Evolutionary conservation across 1,140 invertebrate genomes (phyloP).

Genomic region (Scaptomyza montana): DNA sequence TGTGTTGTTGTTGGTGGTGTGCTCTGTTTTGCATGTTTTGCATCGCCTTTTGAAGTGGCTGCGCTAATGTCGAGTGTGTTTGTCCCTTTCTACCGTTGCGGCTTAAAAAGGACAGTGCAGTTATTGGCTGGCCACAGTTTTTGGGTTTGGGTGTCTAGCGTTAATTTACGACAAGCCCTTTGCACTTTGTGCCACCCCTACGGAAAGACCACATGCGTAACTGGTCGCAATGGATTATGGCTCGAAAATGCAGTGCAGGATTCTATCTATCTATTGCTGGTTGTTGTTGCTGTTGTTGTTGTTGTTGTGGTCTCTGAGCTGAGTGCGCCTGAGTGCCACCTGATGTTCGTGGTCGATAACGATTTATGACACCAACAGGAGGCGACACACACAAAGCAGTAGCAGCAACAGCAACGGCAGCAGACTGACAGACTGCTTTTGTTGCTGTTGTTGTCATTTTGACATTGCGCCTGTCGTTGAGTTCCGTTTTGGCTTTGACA

Average conservation of each 20-base stretch:
- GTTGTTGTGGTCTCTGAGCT: constrained; percentile 40
- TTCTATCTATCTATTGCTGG: constrained; percentile 2
- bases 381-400: constrained; percentile 25
- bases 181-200: constrained; percentile 19
- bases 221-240: constrained; percentile 53
- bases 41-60: constrained; percentile 56
- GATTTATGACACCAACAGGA: constrained; percentile 77
- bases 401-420: constrained; percentile 43
- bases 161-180: constrained; percentile 79
- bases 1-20: constrained; percentile 30
- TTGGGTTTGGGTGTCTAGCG: constrained; percentile 45
- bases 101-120: constrained; percentile 3
- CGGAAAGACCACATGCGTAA: constrained; percentile 5
- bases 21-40: constrained; percentile 72
- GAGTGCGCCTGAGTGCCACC: constrained; percentile 75
- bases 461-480: constrained; percentile 61
- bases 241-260: constrained; percentile 51
- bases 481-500: constrained; percentile 47
- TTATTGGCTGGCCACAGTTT: constrained; percentile 34
- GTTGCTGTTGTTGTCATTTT: constrained; percentile 54
- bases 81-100: constrained; percentile 26
- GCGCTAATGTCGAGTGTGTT: constrained; percentile 58
- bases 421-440: constrained; percentile 40
- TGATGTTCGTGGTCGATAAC: constrained; percentile 83
- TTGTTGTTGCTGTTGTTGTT: not conserved